Conservation (phyloP, 2,797 vertebrate species). For the Antennarius maculatus region DNA sequence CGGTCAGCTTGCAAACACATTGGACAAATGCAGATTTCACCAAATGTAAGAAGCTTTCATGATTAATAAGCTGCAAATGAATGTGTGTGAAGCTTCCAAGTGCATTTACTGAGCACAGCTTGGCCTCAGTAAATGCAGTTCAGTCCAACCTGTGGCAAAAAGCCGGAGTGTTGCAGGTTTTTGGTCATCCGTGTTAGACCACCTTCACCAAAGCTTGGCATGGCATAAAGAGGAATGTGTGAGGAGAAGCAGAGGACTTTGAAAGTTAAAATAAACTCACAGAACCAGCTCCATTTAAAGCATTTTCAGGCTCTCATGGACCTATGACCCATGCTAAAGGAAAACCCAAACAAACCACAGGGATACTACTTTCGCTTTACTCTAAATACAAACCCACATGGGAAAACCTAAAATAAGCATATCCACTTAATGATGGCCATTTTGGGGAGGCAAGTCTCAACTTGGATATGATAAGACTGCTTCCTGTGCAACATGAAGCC, state of each 20-base stretch:
- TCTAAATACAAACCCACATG: slow-evolving; percentile 66
- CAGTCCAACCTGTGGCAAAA: slow-evolving; percentile 62
- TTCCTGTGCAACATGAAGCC: slow-evolving; percentile 47
- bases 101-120: slow-evolving; percentile 33
- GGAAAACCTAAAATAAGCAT: slow-evolving; percentile 68
- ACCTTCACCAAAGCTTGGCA: slow-evolving; percentile 60
- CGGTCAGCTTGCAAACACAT: slow-evolving; percentile 34
- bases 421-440: slow-evolving; percentile 63
- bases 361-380: slow-evolving; percentile 65
- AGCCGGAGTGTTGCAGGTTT: slow-evolving; percentile 54
- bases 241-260: slow-evolving; percentile 53
- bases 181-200: slow-evolving; percentile 58
- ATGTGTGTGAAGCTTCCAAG: neutral
- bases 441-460: slow-evolving; percentile 46
- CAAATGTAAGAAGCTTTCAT: slow-evolving; percentile 31
- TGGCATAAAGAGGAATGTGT: slow-evolving; percentile 35
- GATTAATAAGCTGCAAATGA: slow-evolving; percentile 28
- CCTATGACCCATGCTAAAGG: slow-evolving; percentile 67
- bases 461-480: slow-evolving; percentile 46
- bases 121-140: slow-evolving; percentile 35
- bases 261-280: slow-evolving; percentile 70
- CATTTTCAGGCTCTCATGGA: slow-evolving; percentile 71
- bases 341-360: slow-evolving; percentile 75
- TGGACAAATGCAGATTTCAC: slow-evolving; percentile 16
- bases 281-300: slow-evolving; percentile 36